phyloP scores from a whole-genome alignment of 2,888 invertebrate genomes.

The Drosophila imparisetae region DNA sequence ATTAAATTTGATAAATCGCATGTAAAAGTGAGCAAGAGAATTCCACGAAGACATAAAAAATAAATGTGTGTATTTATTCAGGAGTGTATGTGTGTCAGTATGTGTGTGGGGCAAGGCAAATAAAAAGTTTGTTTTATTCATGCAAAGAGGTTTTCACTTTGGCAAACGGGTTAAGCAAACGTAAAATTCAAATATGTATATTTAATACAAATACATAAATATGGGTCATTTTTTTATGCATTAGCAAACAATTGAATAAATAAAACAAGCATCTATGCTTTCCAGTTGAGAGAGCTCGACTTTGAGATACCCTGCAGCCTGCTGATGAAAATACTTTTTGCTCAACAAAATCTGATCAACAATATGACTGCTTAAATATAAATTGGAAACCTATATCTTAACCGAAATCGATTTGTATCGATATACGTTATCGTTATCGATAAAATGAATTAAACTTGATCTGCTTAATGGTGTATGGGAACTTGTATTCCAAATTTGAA shows the following conservation, averaged over 20 bases:
- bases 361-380: background rate
- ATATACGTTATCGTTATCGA: background rate
- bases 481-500: accelerated
- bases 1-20: constrained; percentile 71
- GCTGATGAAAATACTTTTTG: background rate
- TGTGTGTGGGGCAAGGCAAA: constrained; percentile 13
- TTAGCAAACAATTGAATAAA: constrained; percentile 42
- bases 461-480: background rate
- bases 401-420: background rate
- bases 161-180: constrained; percentile 58
- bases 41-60: constrained; percentile 23
- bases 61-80: background rate
- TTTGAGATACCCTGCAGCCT: background rate
- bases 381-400: background rate
- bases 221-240: constrained; percentile 74
- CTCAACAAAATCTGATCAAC: background rate
- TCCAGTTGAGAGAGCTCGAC: background rate
- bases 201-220: constrained; percentile 58
- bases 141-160: constrained; percentile 61
- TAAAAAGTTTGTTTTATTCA: constrained; percentile 54
- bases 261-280: background rate
- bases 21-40: constrained; percentile 44
- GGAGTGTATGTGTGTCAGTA: background rate
- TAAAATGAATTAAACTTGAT: background rate
- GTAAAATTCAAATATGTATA: constrained; percentile 62